A percentile compares a stretch with the other conserved stretches of the same genome.
phyloP scores from a whole-genome alignment of 2,797 vertebrate genomes.

The Halcyon chelicuti region DNA sequence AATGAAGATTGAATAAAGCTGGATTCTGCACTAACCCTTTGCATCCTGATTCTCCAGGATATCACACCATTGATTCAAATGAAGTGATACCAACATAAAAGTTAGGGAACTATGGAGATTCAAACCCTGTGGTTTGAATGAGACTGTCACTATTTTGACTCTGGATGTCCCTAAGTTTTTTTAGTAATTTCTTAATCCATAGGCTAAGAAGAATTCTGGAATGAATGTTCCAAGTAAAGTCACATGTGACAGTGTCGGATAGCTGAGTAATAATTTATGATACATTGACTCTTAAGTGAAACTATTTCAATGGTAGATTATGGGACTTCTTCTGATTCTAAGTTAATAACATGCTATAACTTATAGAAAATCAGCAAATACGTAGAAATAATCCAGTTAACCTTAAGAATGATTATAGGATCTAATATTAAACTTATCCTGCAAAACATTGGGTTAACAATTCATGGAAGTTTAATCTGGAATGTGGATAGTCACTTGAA shows the following conservation, averaged over 20 bases:
- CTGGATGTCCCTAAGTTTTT: not conserved
- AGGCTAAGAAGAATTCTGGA: not conserved
- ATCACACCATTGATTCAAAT: not conserved
- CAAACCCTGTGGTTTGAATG: not conserved
- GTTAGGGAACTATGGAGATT: not conserved
- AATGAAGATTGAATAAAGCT: slow-evolving; percentile 66
- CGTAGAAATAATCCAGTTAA: not conserved
- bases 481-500: not conserved
- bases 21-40: slow-evolving; percentile 31
- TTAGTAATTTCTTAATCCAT: not conserved
- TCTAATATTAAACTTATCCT: not conserved
- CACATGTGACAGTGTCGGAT: not conserved
- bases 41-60: slow-evolving; percentile 1
- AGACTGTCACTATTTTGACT: not conserved
- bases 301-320: not conserved
- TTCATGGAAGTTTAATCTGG: not conserved
- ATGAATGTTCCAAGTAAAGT: not conserved
- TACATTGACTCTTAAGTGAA: not conserved
- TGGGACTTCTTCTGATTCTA: not conserved
- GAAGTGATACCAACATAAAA: not conserved
- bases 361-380: not conserved
- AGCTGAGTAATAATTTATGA: not conserved
- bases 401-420: not conserved
- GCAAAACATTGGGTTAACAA: not conserved
- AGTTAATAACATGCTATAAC: not conserved